A percentile compares a stretch with the other conserved stretches of the same genome.
Evolutionary conservation across 1,140 invertebrate genomes (phyloP).

Genomic region (Sarcophaga peregrina): DNA sequence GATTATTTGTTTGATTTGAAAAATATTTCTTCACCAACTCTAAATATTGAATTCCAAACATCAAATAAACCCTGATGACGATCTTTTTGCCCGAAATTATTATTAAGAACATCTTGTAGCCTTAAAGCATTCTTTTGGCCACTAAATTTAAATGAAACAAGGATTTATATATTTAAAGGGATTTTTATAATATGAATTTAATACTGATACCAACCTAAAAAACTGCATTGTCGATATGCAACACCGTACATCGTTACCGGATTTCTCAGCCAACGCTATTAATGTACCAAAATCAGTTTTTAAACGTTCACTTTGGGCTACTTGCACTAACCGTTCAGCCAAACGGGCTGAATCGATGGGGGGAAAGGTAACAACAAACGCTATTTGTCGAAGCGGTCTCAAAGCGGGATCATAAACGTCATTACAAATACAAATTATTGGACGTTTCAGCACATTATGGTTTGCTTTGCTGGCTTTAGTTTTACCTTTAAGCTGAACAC

Average conservation of each 20-base stretch:
- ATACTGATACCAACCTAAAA: conserved; percentile 65
- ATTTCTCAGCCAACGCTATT: conserved; percentile 81
- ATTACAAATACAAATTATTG: conserved; percentile 97
- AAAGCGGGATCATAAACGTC: conserved; percentile 90
- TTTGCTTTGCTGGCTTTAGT: conserved; percentile 69
- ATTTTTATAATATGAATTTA: neutral
- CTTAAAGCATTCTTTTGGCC: conserved; percentile 68
- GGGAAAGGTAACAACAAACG: conserved; percentile 81
- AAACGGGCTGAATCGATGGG: conserved; percentile 73
- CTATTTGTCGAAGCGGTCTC: conserved; percentile 76
- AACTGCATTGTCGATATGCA: conserved; percentile 90
- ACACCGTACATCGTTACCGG: conserved; percentile 87
- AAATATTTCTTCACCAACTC: conserved; percentile 66
- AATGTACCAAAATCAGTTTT: conserved; percentile 78
- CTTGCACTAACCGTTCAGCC: conserved; percentile 76
- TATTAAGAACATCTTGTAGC: conserved; percentile 75
- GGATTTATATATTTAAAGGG: conserved; percentile 50
- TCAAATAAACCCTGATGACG: conserved; percentile 85
- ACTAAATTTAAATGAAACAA: conserved; percentile 44
- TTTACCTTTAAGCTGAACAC: conserved; percentile 69
- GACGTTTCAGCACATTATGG: conserved; percentile 76
- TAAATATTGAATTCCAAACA: conserved; percentile 87
- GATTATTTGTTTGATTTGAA: conserved; percentile 1
- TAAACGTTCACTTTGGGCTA: conserved; percentile 77
- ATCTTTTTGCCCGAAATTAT: conserved; percentile 87